Base-by-base conservation (phyloP, 2,113 vertebrate species). In the Galeopterus variegatus region DNA sequence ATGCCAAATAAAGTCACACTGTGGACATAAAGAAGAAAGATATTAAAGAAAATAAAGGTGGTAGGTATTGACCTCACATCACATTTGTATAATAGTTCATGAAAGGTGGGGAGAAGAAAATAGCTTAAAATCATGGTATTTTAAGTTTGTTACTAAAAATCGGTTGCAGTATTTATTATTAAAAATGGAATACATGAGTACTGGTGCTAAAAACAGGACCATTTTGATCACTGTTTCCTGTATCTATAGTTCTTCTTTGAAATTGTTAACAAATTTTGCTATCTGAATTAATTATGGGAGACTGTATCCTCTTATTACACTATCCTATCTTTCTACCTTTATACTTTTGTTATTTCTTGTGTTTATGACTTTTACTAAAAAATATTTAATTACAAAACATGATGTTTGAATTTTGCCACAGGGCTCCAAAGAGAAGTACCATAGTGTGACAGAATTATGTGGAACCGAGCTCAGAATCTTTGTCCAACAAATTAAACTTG, bases 391-490 rank as follows among this genome's bases (percentile, higher is more conserved):
- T 83, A 48, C 18, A 54, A 58, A 89, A 82, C 28, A 64, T 54
- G 18, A 23, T 31, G 56, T 79, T 94, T 75, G n/a, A 88, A 87
- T 93, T 93, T 91, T 90, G 31, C 65, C 24, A 90, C 76, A 90
- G 45, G 11, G 18, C 24, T 73, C 50, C 64, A 50, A 21, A 58
- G 24, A 96, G 36, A 18, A 96, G 26, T 36, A 50, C 33, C 11
- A 45, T 62, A 45, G 77, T 69, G 28, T 86, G 81, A 87, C 62
- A 96, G 50, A 85, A 90, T 48, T 87, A 81, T 4, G 26, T 64
- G 75, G 45, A 56, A 7, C 31, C 62, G 45, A 70, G 31, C 85
- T 48, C 77, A 64, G 36, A 95, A 64, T 89, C 73, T 75, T 89
- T 88, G 52, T 70, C 54, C 65, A 65, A 36, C 36, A 75, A 65